Percentiles rank a stretch among this genome's conserved stretches.
phyloP scores from a whole-genome alignment of 2,113 vertebrate genomes.

The Mus musculus region GRCm39 chr1:91668501-91669000 shows the following conservation, averaged over 20 bases:
- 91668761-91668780: too few species aligned
- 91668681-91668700: fast-evolving
- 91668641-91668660: not conserved
- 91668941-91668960: not conserved
- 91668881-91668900: not conserved
- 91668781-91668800: not conserved
- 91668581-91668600: not conserved
- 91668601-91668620: not conserved
- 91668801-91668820: not conserved
- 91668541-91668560: fast-evolving
- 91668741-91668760: not conserved
- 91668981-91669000: not conserved
- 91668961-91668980: not conserved
- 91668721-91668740: too few species aligned
- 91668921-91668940: not conserved
- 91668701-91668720: not conserved
- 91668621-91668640: not conserved
- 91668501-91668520: fast-evolving
- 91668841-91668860: not conserved
- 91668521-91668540: too few species aligned
- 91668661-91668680: not conserved
- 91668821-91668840: too few species aligned
- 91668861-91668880: not conserved
- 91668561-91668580: not conserved
- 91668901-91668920: too few species aligned